Percentiles rank a stretch among this genome's conserved stretches.
Conservation (phyloP, 2,113 vertebrate genomes). For the Cyanoramphus novaezelandiae region DNA sequence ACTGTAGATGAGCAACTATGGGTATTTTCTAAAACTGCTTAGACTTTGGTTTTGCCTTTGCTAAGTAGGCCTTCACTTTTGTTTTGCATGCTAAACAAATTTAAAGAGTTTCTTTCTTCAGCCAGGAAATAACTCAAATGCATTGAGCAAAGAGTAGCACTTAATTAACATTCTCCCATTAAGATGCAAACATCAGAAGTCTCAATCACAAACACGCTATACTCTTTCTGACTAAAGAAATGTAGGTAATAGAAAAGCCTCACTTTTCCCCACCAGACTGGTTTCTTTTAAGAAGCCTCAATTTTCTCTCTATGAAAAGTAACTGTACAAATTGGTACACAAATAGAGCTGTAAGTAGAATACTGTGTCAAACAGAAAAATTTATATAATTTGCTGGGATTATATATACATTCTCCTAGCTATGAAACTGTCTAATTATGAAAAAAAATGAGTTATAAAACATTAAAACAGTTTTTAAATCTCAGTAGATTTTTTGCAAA, state of each 20-base stretch:
- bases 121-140: neutral
- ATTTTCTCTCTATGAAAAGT: neutral
- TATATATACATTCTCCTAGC: neutral
- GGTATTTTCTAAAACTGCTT: neutral
- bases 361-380: rapidly evolving
- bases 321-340: neutral
- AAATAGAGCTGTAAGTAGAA: neutral
- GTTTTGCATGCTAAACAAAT: neutral
- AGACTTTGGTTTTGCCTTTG: neutral
- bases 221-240: neutral
- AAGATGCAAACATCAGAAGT: neutral
- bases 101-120: neutral
- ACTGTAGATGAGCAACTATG: neutral
- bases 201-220: neutral
- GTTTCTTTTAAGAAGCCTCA: neutral
- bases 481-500: neutral
- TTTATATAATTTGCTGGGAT: neutral
- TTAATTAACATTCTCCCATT: neutral
- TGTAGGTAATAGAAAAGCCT: neutral
- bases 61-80: neutral
- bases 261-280: neutral
- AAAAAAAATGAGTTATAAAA: neutral
- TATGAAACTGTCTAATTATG: neutral
- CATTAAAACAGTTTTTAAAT: neutral
- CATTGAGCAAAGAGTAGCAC: neutral